Percentiles rank a stretch among this genome's conserved stretches.
Conservation (phyloP, 2,113 vertebrate species). For the Lepus timidus region DNA sequence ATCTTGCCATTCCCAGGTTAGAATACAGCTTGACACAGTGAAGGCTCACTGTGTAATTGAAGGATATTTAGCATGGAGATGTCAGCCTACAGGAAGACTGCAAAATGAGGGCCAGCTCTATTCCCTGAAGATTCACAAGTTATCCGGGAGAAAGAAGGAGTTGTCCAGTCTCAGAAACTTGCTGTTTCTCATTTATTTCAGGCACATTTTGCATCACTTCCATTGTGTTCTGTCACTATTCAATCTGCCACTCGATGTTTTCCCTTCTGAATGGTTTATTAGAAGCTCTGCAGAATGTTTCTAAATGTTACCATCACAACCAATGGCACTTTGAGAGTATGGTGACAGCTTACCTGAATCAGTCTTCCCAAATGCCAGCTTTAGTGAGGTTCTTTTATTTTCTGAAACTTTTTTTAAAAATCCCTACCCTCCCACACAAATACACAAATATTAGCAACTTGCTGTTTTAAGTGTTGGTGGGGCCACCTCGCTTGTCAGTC, state of each 20-base stretch:
- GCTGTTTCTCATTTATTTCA: neutral
- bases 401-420: neutral
- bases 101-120: neutral
- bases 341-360: neutral
- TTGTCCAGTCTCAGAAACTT: neutral
- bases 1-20: neutral
- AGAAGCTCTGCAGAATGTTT: neutral
- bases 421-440: neutral
- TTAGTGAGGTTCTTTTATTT: neutral
- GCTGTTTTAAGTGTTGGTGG: neutral
- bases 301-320: neutral
- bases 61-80: neutral
- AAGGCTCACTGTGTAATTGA: neutral
- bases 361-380: neutral
- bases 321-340: neutral
- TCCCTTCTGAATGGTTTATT: neutral
- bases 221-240: neutral
- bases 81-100: neutral
- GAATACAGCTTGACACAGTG: neutral
- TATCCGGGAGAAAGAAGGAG: neutral
- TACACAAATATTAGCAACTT: constrained; percentile 26
- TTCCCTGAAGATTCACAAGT: neutral
- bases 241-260: neutral
- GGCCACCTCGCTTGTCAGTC: neutral
- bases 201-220: neutral